A percentile compares a stretch with the other conserved stretches of the same genome.
phyloP scores from a whole-genome alignment of 2,113 vertebrate species.

The Hippocampus comes region DNA sequence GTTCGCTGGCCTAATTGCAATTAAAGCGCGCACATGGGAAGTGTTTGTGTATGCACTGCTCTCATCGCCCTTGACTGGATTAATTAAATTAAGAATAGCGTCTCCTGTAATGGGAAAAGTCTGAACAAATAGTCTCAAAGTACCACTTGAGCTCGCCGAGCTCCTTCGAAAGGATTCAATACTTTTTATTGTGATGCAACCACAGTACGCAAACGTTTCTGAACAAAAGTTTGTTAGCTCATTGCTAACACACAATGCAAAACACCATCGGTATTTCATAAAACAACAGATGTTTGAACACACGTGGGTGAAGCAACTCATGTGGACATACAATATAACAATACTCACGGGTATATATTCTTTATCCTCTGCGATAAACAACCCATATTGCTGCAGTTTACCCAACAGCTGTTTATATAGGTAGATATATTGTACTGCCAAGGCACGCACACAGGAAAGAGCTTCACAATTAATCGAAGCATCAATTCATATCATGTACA shows the following conservation, averaged over 20 bases:
- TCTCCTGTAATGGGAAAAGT: not conserved
- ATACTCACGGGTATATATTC: not conserved
- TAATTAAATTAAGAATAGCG: not conserved
- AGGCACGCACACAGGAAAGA: no score
- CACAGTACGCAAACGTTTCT: no score
- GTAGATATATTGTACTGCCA: no score
- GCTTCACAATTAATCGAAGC: no score
- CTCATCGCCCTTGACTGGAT: not conserved
- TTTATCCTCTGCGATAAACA: not conserved
- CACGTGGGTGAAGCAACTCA: not conserved
- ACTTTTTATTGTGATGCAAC: no score
- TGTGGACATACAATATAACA: not conserved
- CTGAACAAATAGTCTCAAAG: not conserved
- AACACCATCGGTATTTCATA: not conserved
- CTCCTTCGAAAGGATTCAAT: not conserved
- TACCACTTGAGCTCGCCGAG: not conserved
- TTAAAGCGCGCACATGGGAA: conserved; percentile 16
- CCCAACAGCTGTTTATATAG: no score
- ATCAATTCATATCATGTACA: no score
- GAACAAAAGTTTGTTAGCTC: not conserved
- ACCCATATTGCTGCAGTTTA: no score
- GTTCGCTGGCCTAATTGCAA: conserved; percentile 30
- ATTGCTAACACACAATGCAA: not conserved
- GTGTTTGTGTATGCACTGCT: not conserved
- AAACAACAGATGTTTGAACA: not conserved